phyloP scores from a whole-genome alignment of 2,113 vertebrate species.

The Brachionichthys hirsutus region DNA sequence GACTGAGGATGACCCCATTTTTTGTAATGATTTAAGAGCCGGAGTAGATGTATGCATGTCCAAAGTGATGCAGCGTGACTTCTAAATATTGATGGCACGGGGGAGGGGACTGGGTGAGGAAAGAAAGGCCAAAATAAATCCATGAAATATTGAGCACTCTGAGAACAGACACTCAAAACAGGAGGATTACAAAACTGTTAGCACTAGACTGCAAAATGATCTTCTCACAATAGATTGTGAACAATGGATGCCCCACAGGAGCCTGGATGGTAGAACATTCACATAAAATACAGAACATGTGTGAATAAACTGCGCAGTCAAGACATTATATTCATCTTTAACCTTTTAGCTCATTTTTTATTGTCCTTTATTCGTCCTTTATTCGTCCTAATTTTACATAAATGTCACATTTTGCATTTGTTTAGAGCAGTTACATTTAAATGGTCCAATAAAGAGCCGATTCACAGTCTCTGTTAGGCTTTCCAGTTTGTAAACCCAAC shows the following conservation, averaged over 20 bases:
- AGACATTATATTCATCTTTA: not conserved
- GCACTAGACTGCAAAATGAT: no score
- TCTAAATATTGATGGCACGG: constrained; percentile 69
- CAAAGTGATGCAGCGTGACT: constrained; percentile 50
- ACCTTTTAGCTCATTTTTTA: not conserved
- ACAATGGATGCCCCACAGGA: constrained; percentile 1
- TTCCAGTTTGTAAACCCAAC: no score
- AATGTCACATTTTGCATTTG: not conserved
- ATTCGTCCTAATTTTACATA: not conserved
- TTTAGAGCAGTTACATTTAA: not conserved
- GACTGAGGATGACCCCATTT: constrained; percentile 51
- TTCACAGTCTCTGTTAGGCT: no score
- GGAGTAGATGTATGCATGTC: constrained; percentile 59
- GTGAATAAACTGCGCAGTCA: not conserved
- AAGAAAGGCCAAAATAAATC: constrained; percentile 55
- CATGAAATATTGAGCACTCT: constrained; percentile 54
- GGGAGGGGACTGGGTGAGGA: constrained; percentile 17
- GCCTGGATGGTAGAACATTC: not conserved
- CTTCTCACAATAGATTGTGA: constrained; percentile 2
- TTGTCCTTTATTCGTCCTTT: not conserved
- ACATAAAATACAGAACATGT: not conserved
- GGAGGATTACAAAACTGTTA: not conserved
- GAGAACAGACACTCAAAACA: constrained; percentile 24
- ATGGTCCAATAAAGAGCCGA: not conserved
- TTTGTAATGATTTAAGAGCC: constrained; percentile 64